Evolutionary conservation across 2,113 vertebrate genomes (phyloP), one percentile per base, ranked within the genome.

Genomic region (Rhinogobius similis): DNA sequence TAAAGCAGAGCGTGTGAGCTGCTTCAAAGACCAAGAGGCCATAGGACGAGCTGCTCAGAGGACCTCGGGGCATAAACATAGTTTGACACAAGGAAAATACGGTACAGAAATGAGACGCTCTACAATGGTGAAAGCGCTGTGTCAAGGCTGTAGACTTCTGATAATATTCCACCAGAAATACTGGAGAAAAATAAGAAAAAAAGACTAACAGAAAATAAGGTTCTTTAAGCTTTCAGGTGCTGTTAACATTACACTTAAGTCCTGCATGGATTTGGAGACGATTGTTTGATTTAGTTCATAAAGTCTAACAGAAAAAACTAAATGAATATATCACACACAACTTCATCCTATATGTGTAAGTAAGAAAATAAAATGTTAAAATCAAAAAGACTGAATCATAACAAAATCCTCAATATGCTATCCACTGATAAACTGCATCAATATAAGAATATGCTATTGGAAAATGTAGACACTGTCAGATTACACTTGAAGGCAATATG

Each of bases 1-100:
- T 43, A 66, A 36, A 53, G 8, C 62, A 46, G 32, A 67, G 29
- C 38, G 66, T 77, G 10, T 52, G 8, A 77, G 36, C 48, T 32
- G 73, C 63, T 73, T 77, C 27, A 76, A 72, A 87, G 73, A 62
- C 20, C n/a, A 58, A 62, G 68, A 78, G 67, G 62, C 56, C 38
- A 68, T 11, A 38, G 48, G 46, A 65, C 66, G 63, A 55, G 62
- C 71, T 71, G 64, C 61, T 68, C 75, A 52, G 53, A 58, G 70
- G 58, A 52, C 72, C 75, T 69, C 36, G 21, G 62, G 75, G 75
- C 43, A 61, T 52, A 53, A 71, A 71, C 58, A 72, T 38, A 77
- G 72, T 72, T 68, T 67, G 58, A 58, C 63, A 72, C 29, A 18
- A 21, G 21, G 41, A 75, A 70, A 62, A 65, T 36, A 61, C 20